Percentiles rank a stretch among this genome's conserved stretches.
These are phyloP conservation scores for Procambarus clarkii DNA, from an alignment of 1,140 invertebrate species.

Conservation along the genomic window DNA sequence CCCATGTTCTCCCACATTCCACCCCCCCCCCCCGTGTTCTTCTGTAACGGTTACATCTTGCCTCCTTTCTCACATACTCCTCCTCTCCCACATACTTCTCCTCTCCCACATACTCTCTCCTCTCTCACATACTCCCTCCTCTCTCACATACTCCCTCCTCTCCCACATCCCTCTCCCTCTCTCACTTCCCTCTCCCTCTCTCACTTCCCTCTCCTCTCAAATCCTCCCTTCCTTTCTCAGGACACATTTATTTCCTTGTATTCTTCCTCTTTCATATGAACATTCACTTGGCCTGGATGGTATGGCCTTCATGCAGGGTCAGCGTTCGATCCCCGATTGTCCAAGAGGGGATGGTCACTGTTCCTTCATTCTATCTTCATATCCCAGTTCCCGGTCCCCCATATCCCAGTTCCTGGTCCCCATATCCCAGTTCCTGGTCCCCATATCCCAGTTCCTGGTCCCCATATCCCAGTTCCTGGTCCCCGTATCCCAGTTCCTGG, in stretches of 20 bases:
- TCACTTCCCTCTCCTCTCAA: neutral
- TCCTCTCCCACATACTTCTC: neutral
- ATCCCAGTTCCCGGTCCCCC: neutral
- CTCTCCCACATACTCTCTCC: neutral
- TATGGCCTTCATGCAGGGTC: neutral
- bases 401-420: neutral
- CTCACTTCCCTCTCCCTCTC: neutral
- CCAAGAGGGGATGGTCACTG: neutral
- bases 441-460: neutral
- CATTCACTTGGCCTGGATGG: neutral
- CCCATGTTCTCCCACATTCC: too few relatives aligned
- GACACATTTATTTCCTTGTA: neutral
- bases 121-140: neutral
- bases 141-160: neutral
- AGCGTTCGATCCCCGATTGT: too few relatives aligned
- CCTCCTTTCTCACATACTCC: neutral
- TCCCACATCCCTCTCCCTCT: neutral
- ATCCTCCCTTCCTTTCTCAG: neutral
- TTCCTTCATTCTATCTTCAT: neutral
- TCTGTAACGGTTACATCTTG: neutral
- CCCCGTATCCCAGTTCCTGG: neutral
- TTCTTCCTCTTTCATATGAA: neutral
- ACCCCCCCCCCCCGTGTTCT: too few relatives aligned
- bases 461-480: neutral
- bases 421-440: neutral